A percentile compares a stretch with the other conserved stretches of the same genome.
These are phyloP conservation scores for Eumeta japonica DNA, from an alignment of 1,140 invertebrate species.

Conservation along the genomic window DNA sequence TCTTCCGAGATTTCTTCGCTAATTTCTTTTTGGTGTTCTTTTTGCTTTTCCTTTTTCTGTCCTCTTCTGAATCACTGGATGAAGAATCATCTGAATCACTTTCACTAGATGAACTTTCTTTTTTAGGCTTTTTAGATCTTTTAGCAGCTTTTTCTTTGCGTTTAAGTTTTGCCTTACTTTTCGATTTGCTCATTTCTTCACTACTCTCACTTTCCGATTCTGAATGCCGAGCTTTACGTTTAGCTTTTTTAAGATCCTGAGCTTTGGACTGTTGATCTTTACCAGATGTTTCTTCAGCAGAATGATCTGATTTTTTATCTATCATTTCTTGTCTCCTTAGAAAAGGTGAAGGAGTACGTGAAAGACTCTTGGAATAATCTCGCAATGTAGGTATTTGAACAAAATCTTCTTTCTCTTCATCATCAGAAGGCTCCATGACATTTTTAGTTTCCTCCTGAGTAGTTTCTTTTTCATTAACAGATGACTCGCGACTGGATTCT, in stretches of 20 bases:
- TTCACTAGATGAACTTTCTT: slow-evolving; percentile 53
- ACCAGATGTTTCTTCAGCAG: slow-evolving; percentile 38
- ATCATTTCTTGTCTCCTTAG: slow-evolving; percentile 71
- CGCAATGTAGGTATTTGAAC: slow-evolving; percentile 33
- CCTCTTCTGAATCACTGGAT: slow-evolving; percentile 64
- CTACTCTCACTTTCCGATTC: slow-evolving; percentile 49
- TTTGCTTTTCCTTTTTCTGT: slow-evolving; percentile 62
- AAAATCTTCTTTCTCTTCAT: slow-evolving; percentile 44
- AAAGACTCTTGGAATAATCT: slow-evolving; percentile 68
- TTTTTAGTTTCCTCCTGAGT: slow-evolving; percentile 23
- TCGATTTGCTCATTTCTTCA: slow-evolving; percentile 44
- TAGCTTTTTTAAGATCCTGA: slow-evolving; percentile 37
- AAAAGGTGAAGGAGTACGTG: slow-evolving; percentile 77
- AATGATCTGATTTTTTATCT: slow-evolving; percentile 45
- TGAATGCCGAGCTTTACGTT: slow-evolving; percentile 41
- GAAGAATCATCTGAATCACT: slow-evolving; percentile 63
- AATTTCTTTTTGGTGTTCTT: slow-evolving; percentile 50
- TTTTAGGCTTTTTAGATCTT: slow-evolving; percentile 54
- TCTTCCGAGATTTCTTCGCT: slow-evolving; percentile 51
- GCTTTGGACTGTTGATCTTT: slow-evolving; percentile 33
- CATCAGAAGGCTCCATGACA: slow-evolving; percentile 42
- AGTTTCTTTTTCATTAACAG: slow-evolving; percentile 34
- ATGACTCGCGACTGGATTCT: slow-evolving; percentile 53
- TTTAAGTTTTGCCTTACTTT: slow-evolving; percentile 52
- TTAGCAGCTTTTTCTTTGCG: slow-evolving; percentile 49